Evolutionary conservation across 2,888 invertebrate genomes (phyloP).

Genomic region (Pedicia rivosa): DNA sequence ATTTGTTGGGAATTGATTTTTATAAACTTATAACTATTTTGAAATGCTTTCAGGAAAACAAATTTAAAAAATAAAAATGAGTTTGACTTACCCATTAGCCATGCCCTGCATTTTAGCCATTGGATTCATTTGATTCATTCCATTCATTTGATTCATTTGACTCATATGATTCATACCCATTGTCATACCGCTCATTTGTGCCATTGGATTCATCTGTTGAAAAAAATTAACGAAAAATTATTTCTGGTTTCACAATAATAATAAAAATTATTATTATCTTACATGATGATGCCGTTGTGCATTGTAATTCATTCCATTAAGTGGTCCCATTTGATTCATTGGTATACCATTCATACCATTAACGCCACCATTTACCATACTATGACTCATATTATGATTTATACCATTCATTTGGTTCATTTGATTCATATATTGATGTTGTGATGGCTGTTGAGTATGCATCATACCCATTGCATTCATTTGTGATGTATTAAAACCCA

Average conservation of each 20-base stretch:
- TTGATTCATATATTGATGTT: constrained; percentile 25
- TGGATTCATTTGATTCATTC: constrained; percentile 49
- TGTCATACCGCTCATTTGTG: constrained; percentile 57
- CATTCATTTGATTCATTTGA: constrained; percentile 42
- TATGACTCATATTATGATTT: constrained; percentile 22
- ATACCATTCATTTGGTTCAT: constrained; percentile 25
- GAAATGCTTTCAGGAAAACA: no score
- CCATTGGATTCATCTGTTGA: constrained; percentile 50
- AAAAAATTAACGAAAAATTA: not conserved
- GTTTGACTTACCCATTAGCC: no score
- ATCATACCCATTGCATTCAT: constrained; percentile 18
- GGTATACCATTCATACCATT: constrained; percentile 26
- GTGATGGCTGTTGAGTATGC: constrained; percentile 18
- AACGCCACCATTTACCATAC: constrained; percentile 18
- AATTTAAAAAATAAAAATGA: not conserved
- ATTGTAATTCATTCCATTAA: constrained; percentile 25
- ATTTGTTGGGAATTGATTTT: no score
- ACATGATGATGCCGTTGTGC: constrained; percentile 30
- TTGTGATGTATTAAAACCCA: constrained; percentile 30
- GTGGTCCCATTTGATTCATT: constrained; percentile 21
- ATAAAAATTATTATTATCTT: constrained; percentile 15
- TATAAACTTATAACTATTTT: no score
- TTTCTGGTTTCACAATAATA: not conserved
- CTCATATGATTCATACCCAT: constrained; percentile 36
- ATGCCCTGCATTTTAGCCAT: constrained; percentile 41